Percentiles rank a stretch among this genome's conserved stretches.
Evolutionary conservation across 2,888 invertebrate species (phyloP).

Genomic region (Anorthoa munda): DNA sequence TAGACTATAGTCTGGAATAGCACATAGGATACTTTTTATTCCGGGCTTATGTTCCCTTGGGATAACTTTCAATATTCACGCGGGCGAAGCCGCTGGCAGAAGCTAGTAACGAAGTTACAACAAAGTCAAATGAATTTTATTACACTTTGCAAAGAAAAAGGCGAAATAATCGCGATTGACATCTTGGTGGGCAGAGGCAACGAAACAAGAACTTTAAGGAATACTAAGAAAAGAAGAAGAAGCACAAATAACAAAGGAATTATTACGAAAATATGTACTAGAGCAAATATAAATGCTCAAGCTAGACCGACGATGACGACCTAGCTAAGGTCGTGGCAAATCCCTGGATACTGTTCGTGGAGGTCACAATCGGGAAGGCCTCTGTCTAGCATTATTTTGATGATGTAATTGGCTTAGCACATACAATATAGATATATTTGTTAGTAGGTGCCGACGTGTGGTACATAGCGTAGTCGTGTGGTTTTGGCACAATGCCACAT

Average conservation of each 20-base stretch:
- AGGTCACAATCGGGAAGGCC: neutral
- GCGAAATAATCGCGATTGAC: neutral
- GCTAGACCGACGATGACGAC: neutral
- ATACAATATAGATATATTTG: neutral
- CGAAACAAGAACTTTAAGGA: neutral
- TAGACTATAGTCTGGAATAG: too few species aligned
- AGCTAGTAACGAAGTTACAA: neutral
- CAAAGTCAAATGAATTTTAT: neutral
- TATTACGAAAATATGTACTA: neutral
- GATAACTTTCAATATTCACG: too few species aligned
- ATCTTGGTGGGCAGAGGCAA: neutral
- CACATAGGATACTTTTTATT: too few species aligned
- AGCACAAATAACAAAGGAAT: too few species aligned
- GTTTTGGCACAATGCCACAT: slow-evolving; percentile 50
- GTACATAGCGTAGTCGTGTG: neutral
- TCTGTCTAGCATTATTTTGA: neutral
- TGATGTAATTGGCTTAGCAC: slow-evolving; percentile 20
- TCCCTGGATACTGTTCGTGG: neutral
- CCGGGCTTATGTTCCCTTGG: too few species aligned
- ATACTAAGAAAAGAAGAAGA: neutral
- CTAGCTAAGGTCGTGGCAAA: neutral
- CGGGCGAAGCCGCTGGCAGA: too few species aligned
- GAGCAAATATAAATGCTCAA: neutral
- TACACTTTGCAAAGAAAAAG: neutral
- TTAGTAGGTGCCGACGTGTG: slow-evolving; percentile 23